Conservation (phyloP, 2,113 vertebrate genomes). For the Hyperoodon ampullatus region DNA sequence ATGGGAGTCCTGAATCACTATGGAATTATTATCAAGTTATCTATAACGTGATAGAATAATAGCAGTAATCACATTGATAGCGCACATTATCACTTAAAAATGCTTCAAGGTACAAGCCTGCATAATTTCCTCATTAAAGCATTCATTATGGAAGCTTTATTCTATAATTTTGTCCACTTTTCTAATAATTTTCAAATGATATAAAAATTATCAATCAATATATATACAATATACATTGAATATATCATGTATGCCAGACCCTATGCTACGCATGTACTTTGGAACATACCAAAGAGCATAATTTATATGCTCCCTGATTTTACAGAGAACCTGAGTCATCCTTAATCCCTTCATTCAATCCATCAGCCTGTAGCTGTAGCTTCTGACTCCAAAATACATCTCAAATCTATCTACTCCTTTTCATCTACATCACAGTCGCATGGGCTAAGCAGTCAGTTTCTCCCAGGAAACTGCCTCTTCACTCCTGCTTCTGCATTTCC, state of each 20-base stretch:
- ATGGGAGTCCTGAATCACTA: background rate
- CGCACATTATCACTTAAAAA: slow-evolving; percentile 1
- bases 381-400: background rate
- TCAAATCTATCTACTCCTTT: background rate
- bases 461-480: background rate
- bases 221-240: background rate
- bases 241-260: background rate
- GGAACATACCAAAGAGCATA: background rate
- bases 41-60: background rate
- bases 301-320: background rate
- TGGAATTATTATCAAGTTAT: slow-evolving; percentile 27
- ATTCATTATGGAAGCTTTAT: background rate
- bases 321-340: background rate
- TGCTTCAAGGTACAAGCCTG: background rate
- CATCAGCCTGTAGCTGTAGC: background rate
- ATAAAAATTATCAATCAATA: background rate
- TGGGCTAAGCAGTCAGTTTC: background rate
- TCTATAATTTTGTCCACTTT: background rate
- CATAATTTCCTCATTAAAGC: background rate
- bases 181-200: background rate
- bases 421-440: background rate
- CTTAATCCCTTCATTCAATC: background rate
- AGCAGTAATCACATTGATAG: background rate
- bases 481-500: background rate
- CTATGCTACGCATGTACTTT: background rate